These are phyloP conservation scores for Hyphantria cunea DNA, from an alignment of 1,140 invertebrate genomes.

Conservation along the genomic window DNA sequence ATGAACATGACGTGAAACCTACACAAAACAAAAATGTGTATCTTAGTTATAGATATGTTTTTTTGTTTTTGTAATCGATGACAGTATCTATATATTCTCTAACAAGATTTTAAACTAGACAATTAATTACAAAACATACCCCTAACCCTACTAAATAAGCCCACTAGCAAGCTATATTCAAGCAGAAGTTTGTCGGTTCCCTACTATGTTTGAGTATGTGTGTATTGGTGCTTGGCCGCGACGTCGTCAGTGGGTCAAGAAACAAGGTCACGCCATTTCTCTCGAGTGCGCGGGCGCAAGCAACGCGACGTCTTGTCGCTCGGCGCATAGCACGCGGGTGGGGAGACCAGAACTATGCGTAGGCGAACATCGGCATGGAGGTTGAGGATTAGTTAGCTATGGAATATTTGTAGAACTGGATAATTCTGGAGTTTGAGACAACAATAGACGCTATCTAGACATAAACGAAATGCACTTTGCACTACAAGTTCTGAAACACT, in stretches of 20 bases:
- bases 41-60: no score
- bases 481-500: no score
- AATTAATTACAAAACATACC: no score
- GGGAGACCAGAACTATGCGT: background rate
- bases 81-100: no score
- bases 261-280: conserved; percentile 74
- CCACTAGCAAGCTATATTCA: background rate
- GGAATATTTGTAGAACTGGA: background rate
- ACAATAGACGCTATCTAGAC: no score
- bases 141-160: background rate
- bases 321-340: background rate
- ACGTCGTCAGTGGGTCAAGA: conserved; percentile 71
- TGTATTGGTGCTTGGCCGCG: conserved; percentile 56
- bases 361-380: background rate
- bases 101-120: no score
- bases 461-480: no score
- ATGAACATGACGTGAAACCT: no score
- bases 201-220: conserved; percentile 25
- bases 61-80: no score
- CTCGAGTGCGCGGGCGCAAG: conserved; percentile 36
- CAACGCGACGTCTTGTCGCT: background rate
- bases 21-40: no score
- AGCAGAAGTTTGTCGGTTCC: background rate
- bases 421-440: background rate
- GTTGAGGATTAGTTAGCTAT: background rate